Percentiles rank a stretch among this genome's conserved stretches.
Evolutionary conservation across 2,113 vertebrate species (phyloP).

Genomic region (Platysteira castanea): DNA sequence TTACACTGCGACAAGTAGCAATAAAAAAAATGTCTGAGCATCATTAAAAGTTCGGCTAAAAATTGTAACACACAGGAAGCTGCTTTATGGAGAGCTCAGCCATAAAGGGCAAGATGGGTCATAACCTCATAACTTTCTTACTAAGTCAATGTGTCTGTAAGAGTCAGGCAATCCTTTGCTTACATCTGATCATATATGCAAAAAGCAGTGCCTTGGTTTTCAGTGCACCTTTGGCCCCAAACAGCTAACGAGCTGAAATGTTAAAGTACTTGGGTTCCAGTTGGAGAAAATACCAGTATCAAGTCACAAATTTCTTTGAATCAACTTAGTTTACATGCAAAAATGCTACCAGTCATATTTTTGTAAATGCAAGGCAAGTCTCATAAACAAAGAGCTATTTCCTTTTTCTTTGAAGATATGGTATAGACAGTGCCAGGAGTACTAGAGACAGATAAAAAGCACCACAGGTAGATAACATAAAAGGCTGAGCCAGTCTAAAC

Average conservation of each 20-base stretch:
- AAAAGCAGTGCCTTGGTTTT: background rate
- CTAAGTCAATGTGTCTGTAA: background rate
- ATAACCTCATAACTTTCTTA: background rate
- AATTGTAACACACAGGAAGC: background rate
- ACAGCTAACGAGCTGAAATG: background rate
- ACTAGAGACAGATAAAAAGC: background rate
- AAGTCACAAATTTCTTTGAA: background rate
- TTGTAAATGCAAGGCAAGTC: background rate
- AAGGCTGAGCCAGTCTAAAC: conserved; percentile 2
- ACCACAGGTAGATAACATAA: background rate
- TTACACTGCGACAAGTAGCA: background rate
- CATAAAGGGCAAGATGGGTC: background rate
- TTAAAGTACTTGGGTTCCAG: background rate
- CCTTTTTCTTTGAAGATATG: background rate
- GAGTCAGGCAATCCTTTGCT: background rate
- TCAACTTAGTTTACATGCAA: background rate
- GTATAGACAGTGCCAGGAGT: background rate
- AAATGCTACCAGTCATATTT: background rate
- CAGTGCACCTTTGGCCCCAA: background rate
- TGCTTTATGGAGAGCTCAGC: background rate
- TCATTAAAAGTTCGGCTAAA: background rate
- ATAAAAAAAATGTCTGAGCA: background rate
- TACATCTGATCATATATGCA: accelerated
- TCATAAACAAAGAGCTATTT: background rate
- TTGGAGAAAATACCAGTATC: background rate